These are phyloP conservation scores for Melanocharis versteri DNA, from an alignment of 2,113 vertebrate species.

Conservation along the genomic window DNA sequence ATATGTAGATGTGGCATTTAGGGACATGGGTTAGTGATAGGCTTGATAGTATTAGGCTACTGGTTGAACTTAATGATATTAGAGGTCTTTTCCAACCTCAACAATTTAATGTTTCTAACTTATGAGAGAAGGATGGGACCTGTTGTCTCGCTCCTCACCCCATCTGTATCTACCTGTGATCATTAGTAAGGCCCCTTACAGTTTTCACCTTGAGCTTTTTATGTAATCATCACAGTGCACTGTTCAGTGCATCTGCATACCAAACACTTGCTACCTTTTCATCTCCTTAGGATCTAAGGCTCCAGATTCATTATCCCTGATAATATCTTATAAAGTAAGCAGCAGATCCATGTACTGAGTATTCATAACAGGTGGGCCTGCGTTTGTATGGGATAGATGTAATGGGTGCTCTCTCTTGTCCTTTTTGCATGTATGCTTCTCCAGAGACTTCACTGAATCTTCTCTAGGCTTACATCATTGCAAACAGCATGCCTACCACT, in stretches of 20 bases:
- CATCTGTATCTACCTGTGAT: not conserved
- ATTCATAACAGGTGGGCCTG: not conserved
- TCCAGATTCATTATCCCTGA: not conserved
- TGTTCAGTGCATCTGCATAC: not conserved
- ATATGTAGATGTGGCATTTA: rapidly evolving
- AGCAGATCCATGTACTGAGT: not conserved
- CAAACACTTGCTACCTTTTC: not conserved
- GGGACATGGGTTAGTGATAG: not conserved
- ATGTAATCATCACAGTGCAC: not conserved
- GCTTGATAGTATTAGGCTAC: not conserved
- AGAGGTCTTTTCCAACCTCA: not conserved
- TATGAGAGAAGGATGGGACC: not conserved
- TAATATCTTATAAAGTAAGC: not conserved
- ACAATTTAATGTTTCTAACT: not conserved
- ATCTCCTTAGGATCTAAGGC: not conserved
- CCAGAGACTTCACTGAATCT: not conserved
- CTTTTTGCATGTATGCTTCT: not conserved
- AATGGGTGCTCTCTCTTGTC: not conserved
- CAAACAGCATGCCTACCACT: not conserved
- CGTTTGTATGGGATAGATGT: not conserved
- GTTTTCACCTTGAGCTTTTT: not conserved
- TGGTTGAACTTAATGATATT: not conserved
- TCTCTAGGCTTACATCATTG: not conserved
- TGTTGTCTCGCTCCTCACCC: rapidly evolving
- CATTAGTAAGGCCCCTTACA: not conserved